Evolutionary conservation across 2,797 vertebrate genomes (phyloP).

Genomic region (Thaleichthys pacificus): DNA sequence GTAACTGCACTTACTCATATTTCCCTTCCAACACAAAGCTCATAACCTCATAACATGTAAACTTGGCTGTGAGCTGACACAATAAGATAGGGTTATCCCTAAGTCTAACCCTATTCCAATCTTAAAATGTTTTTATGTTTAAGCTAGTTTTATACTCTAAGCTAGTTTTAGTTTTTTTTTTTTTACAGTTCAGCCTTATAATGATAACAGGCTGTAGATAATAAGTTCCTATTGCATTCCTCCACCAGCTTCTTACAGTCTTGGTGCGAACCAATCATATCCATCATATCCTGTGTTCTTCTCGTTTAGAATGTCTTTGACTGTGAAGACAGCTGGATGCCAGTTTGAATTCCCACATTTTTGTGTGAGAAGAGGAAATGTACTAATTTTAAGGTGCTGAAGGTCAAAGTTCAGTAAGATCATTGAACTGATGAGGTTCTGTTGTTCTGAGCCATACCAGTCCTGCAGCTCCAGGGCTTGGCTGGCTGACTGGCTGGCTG

Average conservation of each 20-base stretch:
- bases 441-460: background rate
- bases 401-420: background rate
- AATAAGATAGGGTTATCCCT: too few relatives aligned
- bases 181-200: background rate
- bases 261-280: constrained; percentile 53
- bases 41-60: background rate
- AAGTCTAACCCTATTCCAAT: background rate
- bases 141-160: background rate
- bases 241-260: constrained; percentile 15
- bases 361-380: background rate
- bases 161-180: constrained; percentile 1
- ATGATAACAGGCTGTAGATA: background rate
- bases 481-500: too few relatives aligned
- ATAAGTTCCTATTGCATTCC: constrained; percentile 53
- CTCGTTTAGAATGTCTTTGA: background rate
- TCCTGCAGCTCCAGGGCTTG: background rate
- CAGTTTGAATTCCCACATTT: background rate
- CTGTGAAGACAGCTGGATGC: background rate
- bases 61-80: too few relatives aligned
- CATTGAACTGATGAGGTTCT: background rate
- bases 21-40: background rate
- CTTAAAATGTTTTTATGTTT: background rate
- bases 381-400: background rate
- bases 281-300: constrained; percentile 16
- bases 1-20: background rate